phyloP scores from a whole-genome alignment of 2,113 vertebrate genomes.

The Atrichornis clamosus region DNA sequence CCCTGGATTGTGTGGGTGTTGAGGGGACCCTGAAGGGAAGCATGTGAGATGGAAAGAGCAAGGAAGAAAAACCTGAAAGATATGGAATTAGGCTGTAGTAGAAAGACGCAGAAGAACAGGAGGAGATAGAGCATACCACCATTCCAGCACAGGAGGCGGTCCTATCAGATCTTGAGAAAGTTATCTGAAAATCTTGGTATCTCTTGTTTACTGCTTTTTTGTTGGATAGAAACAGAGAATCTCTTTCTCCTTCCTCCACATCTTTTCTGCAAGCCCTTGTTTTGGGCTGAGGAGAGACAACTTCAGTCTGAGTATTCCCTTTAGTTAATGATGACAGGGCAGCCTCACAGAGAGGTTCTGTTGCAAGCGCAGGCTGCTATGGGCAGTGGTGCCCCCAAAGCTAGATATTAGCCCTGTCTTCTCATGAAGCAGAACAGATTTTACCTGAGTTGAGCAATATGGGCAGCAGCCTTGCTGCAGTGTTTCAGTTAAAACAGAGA shows the following conservation, averaged over 20 bases:
- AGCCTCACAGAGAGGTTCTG: not conserved
- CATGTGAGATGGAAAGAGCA: not conserved
- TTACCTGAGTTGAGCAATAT: not conserved
- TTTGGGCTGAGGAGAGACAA: not conserved
- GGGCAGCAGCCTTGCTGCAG: not conserved
- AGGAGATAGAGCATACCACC: not conserved
- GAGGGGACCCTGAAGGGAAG: not conserved
- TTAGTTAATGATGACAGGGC: not conserved
- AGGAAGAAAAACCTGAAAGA: constrained; percentile 34
- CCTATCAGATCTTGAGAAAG: not conserved
- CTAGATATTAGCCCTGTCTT: not conserved
- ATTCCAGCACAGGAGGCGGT: not conserved
- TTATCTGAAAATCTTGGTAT: not conserved
- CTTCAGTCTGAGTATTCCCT: not conserved
- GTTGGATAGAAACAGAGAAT: not conserved
- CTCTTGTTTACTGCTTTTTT: not conserved
- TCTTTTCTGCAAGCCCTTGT: not conserved
- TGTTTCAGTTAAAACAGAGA: not conserved
- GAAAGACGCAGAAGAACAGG: not conserved
- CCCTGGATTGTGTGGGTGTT: not conserved
- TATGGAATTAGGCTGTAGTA: not conserved
- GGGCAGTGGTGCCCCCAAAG: not conserved
- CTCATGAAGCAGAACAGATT: not conserved
- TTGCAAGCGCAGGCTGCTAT: not conserved
- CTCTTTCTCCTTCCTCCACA: not conserved